Conservation (phyloP, 2,113 vertebrate genomes). For the Cyprinodon brontotheroides region DNA sequence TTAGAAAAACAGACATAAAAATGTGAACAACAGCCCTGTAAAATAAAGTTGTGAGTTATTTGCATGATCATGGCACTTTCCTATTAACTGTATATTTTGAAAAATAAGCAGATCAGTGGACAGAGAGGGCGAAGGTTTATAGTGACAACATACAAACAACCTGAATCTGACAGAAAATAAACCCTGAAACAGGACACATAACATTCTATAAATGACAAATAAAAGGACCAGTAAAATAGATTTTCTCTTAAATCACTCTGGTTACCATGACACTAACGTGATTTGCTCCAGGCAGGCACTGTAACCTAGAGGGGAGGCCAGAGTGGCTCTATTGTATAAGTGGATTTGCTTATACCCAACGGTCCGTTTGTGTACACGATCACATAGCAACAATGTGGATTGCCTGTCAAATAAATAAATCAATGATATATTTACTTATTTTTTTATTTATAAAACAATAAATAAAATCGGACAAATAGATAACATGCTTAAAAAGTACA, state of each 20-base stretch:
- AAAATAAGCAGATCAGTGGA: slow-evolving; percentile 7
- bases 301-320: slow-evolving; percentile 40
- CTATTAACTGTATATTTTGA: slow-evolving; percentile 9
- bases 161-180: slow-evolving; percentile 64
- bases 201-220: slow-evolving; percentile 72
- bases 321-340: slow-evolving; percentile 10
- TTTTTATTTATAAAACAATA: too few relatives aligned
- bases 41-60: not conserved
- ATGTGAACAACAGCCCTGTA: slow-evolving; percentile 13
- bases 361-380: slow-evolving; percentile 36
- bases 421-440: too few relatives aligned
- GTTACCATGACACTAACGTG: slow-evolving; percentile 63
- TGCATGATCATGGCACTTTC: slow-evolving; percentile 33
- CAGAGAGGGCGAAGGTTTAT: slow-evolving; percentile 9
- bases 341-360: slow-evolving; percentile 12
- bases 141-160: slow-evolving; percentile 47
- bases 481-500: not conserved
- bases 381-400: slow-evolving; percentile 46
- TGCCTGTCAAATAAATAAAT: not conserved
- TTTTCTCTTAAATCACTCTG: slow-evolving; percentile 71
- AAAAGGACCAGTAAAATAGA: slow-evolving; percentile 72
- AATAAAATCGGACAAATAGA: slow-evolving; percentile 1
- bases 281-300: slow-evolving; percentile 52
- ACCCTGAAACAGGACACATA: slow-evolving; percentile 61
- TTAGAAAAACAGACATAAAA: slow-evolving; percentile 25